phyloP scores from a whole-genome alignment of 2,888 invertebrate species.

The Ceriagrion tenellum region DNA sequence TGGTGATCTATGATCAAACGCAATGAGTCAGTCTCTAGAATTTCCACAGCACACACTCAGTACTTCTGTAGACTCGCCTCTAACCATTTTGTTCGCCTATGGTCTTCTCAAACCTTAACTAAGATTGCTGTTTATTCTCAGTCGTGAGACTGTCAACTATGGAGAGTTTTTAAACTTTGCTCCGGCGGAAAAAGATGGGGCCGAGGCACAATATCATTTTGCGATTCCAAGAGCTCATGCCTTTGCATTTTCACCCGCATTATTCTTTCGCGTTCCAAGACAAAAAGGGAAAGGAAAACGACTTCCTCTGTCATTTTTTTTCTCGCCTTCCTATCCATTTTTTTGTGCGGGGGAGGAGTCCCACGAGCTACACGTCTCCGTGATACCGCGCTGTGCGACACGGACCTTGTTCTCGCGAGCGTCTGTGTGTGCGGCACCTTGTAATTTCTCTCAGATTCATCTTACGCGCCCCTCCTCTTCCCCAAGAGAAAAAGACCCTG shows the following conservation, averaged over 20 bases:
- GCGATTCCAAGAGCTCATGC: not conserved
- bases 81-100: too few species aligned
- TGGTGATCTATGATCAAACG: too few species aligned
- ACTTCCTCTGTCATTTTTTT: conserved; percentile 20
- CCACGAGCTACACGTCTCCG: conserved; percentile 40
- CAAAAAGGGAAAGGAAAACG: conserved; percentile 49
- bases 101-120: too few species aligned
- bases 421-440: conserved; percentile 28
- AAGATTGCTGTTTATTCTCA: too few species aligned
- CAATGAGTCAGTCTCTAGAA: too few species aligned
- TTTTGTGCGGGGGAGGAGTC: not conserved
- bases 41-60: too few species aligned
- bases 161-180: too few species aligned
- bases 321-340: not conserved
- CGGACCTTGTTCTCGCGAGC: not conserved
- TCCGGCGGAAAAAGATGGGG: too few species aligned
- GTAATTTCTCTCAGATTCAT: conserved; percentile 53
- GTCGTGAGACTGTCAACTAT: too few species aligned
- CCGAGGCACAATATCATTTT: too few species aligned
- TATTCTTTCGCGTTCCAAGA: not conserved
- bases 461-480: not conserved
- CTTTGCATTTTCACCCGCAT: not conserved
- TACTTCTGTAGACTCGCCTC: too few species aligned
- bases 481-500: conserved; percentile 42
- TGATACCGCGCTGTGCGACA: not conserved